Conservation (phyloP, 2,797 vertebrate species). For the Serranus cabrilla region DNA sequence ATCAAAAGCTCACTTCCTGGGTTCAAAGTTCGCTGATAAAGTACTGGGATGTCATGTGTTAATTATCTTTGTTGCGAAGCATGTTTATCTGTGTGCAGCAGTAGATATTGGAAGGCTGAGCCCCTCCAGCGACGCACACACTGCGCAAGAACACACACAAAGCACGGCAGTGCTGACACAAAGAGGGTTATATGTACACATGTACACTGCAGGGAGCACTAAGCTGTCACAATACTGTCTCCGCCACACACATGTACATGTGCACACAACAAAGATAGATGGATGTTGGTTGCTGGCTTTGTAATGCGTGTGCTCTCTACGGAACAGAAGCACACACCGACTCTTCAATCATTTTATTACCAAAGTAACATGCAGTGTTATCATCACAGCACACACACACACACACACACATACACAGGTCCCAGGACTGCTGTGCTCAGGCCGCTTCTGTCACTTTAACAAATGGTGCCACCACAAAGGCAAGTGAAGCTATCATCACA, state of each 20-base stretch:
- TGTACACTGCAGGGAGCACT: slow-evolving; percentile 59
- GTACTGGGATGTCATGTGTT: slow-evolving; percentile 61
- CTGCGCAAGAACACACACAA: slow-evolving; percentile 41
- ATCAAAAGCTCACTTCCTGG: slow-evolving; percentile 69
- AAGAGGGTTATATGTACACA: slow-evolving; percentile 54
- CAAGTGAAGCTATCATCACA: slow-evolving; percentile 72
- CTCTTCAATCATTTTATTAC: slow-evolving; percentile 79
- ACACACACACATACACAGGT: slow-evolving; percentile 49
- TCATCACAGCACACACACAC: slow-evolving; percentile 45
- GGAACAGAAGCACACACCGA: slow-evolving; percentile 61
- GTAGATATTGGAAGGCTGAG: slow-evolving; percentile 11
- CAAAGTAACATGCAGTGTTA: slow-evolving; percentile 70
- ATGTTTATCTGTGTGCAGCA: slow-evolving; percentile 51
- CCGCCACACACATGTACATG: slow-evolving; percentile 24
- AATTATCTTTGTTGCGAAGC: slow-evolving; percentile 55
- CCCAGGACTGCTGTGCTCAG: slow-evolving; percentile 65
- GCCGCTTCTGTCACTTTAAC: slow-evolving; percentile 79
- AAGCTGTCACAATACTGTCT: slow-evolving; percentile 71
- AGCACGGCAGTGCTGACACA: slow-evolving; percentile 40
- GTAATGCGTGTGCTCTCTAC: slow-evolving; percentile 71
- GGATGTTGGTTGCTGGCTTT: slow-evolving; percentile 64
- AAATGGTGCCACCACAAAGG: slow-evolving; percentile 75
- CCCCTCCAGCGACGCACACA: slow-evolving; percentile 16
- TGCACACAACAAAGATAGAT: slow-evolving; percentile 52
- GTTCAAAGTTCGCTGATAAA: slow-evolving; percentile 75